Evolutionary conservation across 1,140 invertebrate species (phyloP).

Genomic region (Aphaenogaster rudis): DNA sequence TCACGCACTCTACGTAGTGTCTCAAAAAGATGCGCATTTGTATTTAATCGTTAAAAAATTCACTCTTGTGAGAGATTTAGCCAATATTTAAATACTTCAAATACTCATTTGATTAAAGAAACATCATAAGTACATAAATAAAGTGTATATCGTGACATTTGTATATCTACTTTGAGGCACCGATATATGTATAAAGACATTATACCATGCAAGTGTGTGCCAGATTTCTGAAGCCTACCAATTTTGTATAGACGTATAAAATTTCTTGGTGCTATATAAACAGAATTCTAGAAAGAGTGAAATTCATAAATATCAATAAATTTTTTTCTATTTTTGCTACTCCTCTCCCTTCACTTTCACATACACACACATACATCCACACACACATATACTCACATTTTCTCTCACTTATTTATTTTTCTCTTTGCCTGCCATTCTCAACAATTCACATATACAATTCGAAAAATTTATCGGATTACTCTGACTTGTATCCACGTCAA

Average conservation of each 20-base stretch:
- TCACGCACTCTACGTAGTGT: background rate
- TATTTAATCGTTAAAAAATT: slow-evolving; percentile 10
- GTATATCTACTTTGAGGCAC: background rate
- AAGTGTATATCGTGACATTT: background rate
- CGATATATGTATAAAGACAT: slow-evolving; percentile 45
- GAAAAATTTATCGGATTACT: background rate
- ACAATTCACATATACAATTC: background rate
- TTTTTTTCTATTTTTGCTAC: slow-evolving; percentile 30
- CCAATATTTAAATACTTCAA: background rate
- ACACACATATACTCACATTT: background rate
- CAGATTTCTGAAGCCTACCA: slow-evolving; percentile 68
- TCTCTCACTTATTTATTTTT: background rate
- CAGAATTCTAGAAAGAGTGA: slow-evolving; percentile 27
- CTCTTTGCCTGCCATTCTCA: background rate
- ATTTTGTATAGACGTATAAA: slow-evolving; percentile 60
- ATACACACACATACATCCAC: background rate
- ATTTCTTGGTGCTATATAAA: slow-evolving; percentile 49
- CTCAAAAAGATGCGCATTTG: background rate
- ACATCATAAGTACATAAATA: background rate
- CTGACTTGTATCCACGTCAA: background rate
- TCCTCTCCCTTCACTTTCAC: background rate
- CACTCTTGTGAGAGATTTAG: background rate
- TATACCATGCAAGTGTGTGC: slow-evolving; percentile 59
- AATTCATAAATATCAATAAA: slow-evolving; percentile 30
- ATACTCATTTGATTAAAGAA: background rate